Evolutionary conservation across 2,797 vertebrate species (phyloP).

Genomic region (Micrastur ruficollis): DNA sequence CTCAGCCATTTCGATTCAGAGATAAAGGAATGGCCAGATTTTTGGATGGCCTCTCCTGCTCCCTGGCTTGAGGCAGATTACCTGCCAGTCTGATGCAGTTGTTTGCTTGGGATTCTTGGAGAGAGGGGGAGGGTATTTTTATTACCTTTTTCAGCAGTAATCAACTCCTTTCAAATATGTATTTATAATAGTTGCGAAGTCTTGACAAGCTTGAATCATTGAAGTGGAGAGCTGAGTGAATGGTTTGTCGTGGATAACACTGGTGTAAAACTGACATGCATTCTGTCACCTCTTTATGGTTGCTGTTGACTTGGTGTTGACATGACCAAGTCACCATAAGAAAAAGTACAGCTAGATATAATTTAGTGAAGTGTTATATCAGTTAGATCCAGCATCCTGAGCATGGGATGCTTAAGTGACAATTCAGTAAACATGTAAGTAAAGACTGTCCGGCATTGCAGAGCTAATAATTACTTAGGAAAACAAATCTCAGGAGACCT

Average conservation of each 20-base stretch:
- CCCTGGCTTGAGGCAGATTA: background rate
- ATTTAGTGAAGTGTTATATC: background rate
- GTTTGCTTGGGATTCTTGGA: background rate
- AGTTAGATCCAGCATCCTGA: background rate
- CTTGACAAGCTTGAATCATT: background rate
- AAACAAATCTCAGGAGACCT: conserved; percentile 3
- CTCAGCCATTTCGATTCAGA: background rate
- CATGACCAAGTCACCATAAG: background rate
- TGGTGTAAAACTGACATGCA: background rate
- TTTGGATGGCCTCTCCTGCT: background rate
- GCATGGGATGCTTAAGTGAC: background rate
- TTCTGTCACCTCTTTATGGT: background rate
- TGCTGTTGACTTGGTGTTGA: background rate
- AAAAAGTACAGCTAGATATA: background rate
- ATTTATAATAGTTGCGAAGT: background rate
- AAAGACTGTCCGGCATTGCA: background rate
- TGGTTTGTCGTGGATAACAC: background rate
- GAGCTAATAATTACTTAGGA: background rate
- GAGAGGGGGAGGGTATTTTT: background rate
- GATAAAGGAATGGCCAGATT: background rate
- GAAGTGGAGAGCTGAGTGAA: background rate
- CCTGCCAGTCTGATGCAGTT: background rate
- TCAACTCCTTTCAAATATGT: background rate
- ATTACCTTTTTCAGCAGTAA: background rate
- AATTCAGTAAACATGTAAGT: background rate